phyloP scores from a whole-genome alignment of 1,140 invertebrate species.

The Wiebesia pumilae region DNA sequence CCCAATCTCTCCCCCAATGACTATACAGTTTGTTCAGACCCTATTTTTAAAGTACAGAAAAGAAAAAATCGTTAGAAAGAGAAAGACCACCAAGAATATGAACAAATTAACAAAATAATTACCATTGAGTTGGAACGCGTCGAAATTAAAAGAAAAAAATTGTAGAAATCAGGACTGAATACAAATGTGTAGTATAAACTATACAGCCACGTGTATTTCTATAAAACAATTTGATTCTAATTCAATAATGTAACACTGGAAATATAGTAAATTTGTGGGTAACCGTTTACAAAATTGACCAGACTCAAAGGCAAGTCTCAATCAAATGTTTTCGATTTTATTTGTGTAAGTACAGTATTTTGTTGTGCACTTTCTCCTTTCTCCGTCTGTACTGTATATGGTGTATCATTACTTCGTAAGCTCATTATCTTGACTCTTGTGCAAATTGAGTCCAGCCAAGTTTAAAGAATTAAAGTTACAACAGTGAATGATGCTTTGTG shows the following conservation, averaged over 20 bases:
- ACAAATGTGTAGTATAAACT: constrained; percentile 37
- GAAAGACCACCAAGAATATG: constrained; percentile 47
- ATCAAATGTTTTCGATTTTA: constrained; percentile 35
- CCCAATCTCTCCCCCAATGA: constrained; percentile 39
- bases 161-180: constrained; percentile 38
- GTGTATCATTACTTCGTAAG: constrained; percentile 47
- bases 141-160: constrained; percentile 49
- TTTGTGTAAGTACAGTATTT: constrained; percentile 33
- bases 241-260: constrained; percentile 20
- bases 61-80: constrained; percentile 44
- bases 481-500: constrained; percentile 56
- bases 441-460: constrained; percentile 45
- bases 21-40: constrained; percentile 29
- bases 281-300: constrained; percentile 33
- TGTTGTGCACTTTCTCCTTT: constrained; percentile 51
- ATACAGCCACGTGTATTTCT: constrained; percentile 29
- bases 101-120: constrained; percentile 36
- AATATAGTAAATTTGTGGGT: constrained; percentile 42
- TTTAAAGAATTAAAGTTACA: constrained; percentile 49
- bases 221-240: constrained; percentile 33
- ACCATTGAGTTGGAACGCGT: constrained; percentile 37
- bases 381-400: constrained; percentile 51
- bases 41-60: constrained; percentile 44
- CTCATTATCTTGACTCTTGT: constrained; percentile 45
- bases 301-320: constrained; percentile 27